Conservation (phyloP, 92 coral and sea anemone genomes). For the Porites evermanni region DNA sequence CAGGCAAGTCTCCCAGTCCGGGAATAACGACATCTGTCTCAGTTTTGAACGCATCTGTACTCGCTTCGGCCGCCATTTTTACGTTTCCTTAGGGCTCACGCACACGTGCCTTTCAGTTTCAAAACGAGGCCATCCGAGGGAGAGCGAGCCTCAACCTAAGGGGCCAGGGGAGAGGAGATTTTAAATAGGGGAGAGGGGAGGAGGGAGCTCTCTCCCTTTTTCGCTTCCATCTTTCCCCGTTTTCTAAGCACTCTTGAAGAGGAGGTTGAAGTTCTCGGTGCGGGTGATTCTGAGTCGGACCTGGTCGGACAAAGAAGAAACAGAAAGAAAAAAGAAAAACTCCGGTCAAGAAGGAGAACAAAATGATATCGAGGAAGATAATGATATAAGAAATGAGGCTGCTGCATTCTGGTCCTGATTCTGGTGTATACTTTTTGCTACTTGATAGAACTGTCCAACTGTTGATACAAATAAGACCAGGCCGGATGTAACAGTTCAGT, state of each 20-base stretch:
- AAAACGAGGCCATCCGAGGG: slow-evolving; percentile 30
- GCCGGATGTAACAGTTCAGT: no score
- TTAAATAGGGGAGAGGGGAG: no score
- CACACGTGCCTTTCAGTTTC: slow-evolving; percentile 10
- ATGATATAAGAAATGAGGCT: slow-evolving; percentile 8
- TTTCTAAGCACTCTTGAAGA: no score
- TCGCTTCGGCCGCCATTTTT: slow-evolving; percentile 31
- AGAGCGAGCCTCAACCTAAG: neutral
- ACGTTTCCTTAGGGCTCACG: neutral
- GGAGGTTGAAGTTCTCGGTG: slow-evolving; percentile 37
- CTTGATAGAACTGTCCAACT: no score
- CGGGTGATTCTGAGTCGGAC: slow-evolving; percentile 27
- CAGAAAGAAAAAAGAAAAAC: slow-evolving; percentile 10
- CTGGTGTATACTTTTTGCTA: no score
- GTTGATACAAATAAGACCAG: no score
- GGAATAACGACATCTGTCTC: slow-evolving; percentile 28
- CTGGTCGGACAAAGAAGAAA: slow-evolving; percentile 25
- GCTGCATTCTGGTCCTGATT: neutral
- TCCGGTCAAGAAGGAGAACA: slow-evolving; percentile 27
- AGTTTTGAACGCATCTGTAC: neutral
- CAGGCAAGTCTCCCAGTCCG: slow-evolving; percentile 45
- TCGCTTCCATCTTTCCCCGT: no score
- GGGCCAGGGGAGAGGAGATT: no score
- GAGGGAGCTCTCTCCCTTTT: no score
- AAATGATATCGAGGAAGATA: slow-evolving; percentile 28